Evolutionary conservation across 2,113 vertebrate species (phyloP), one percentile per base, ranked within the genome.

Genomic region (Serilophus lunatus): DNA sequence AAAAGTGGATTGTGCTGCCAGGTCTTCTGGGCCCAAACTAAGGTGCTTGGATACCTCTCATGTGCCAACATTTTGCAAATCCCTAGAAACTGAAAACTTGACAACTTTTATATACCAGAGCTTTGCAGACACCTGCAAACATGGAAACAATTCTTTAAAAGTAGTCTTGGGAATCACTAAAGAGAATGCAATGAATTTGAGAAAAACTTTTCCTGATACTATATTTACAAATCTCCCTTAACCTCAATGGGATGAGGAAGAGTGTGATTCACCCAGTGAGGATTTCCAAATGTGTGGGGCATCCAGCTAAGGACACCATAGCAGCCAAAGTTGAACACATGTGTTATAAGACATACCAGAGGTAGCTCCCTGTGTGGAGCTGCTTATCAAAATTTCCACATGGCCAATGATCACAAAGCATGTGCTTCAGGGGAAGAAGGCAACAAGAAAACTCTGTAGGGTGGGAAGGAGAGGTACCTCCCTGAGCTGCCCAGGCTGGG

Each of bases 311-410:
- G 31, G 28, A 53, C 18, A 40, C 7, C 49, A 5, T 1, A 45
- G 28, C 24, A 69, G 59, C 33, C 40, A 45, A 7, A 0, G 0
- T 0, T 12, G 24, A 75, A 53, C 0, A 6, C n/a, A 13, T 24
- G 10, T 12, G 24, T 64, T 68, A 13, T 15, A 61, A 10, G 66
- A 20, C 47, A 20, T 18, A 54, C 1, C 65, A 78, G 70, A 45
- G 10, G 19, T 13, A 60, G n/a, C 17, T 23, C 64, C 2, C 12
- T 2, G 3, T 19, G 13, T 44, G 57, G 49, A 78, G 24, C 13
- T 60, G 29, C 76, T 86, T 60, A 35, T 9, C 2, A 3, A 56
- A 54, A 38, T 64, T 18, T 44, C 23, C 18, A 7, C 3, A 15
- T n/a, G 47, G 2, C 9, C 60, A 79, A 18, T 20, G 86, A 35